Conservation (phyloP, 2,113 vertebrate species). For the Todiramphus saurophagus region DNA sequence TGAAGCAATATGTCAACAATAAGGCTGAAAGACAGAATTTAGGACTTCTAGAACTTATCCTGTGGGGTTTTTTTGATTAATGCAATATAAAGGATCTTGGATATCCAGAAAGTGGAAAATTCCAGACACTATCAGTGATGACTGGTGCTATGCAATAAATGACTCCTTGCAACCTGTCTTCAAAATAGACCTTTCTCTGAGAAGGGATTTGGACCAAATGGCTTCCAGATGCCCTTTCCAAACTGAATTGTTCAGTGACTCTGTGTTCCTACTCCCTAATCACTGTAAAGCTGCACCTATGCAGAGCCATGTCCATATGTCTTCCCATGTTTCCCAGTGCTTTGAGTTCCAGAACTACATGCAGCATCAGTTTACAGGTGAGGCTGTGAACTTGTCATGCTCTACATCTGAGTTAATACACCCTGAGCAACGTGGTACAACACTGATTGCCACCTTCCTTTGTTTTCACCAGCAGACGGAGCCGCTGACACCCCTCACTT, state of each 20-base stretch:
- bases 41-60: neutral
- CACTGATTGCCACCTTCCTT: neutral
- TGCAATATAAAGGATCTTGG: neutral
- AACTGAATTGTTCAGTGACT: neutral
- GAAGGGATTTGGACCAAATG: neutral
- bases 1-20: neutral
- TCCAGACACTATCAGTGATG: neutral
- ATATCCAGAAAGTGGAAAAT: neutral
- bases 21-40: neutral
- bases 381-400: neutral
- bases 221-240: neutral
- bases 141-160: neutral
- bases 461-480: neutral
- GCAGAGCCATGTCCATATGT: neutral
- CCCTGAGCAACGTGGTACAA: accelerated
- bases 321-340: neutral
- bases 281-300: neutral
- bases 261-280: neutral
- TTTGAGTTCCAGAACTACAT: neutral
- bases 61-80: neutral
- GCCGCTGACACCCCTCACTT: neutral
- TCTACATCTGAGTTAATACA: neutral
- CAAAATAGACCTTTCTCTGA: neutral
- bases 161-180: neutral
- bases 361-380: neutral